Evolutionary conservation across 1,140 invertebrate species (phyloP), one percentile per base, ranked within the genome.

Genomic region (Mercenaria mercenaria): DNA sequence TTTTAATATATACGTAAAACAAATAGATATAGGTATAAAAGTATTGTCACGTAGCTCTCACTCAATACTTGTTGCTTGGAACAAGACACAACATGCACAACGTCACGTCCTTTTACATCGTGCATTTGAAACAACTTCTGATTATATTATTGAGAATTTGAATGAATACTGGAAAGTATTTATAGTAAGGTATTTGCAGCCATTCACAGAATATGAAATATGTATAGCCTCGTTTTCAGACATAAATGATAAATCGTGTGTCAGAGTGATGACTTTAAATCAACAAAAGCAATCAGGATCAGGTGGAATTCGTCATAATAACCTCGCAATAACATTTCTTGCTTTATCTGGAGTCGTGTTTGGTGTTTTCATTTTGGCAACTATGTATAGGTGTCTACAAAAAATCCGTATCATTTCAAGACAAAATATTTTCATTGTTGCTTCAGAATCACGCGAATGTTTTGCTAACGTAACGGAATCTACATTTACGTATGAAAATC

Each of bases 121-220:
- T 23, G 79, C 79, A n/a, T 81, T 29, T 61, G 79, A 81, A 81
- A 56, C 29, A 3, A 34, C 47, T 37, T 59, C 56, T 23, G 61
- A 52, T 37, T 81, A 81, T 39, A 29, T 81, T 26, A 56, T 18
- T 39, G 20, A 61, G 37, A 18, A n/a, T 15, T 26, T 81, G 2
- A 56, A 37, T 20, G 34, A 52, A 39, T 81, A 81, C 26, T 81
- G 79, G 79, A 81, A 81, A 61, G 32, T 81, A 18, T 81, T 81
- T 43, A 10, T 61, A 23, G 37, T 81, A 34, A 81, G 26, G 39
- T 81, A 50, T 1, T 26, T 81, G 20, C 13, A 34, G 39, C 79
- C 79, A 59, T 61, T 32, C 4, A 81, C 79, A 26, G 52, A 81
- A 81, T 81, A 81, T 41, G 79, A 81, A 34, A 64, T 81, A n/a